These are phyloP conservation scores for Fragum fragum DNA, from an alignment of 2,888 invertebrate genomes.

Conservation along the genomic window DNA sequence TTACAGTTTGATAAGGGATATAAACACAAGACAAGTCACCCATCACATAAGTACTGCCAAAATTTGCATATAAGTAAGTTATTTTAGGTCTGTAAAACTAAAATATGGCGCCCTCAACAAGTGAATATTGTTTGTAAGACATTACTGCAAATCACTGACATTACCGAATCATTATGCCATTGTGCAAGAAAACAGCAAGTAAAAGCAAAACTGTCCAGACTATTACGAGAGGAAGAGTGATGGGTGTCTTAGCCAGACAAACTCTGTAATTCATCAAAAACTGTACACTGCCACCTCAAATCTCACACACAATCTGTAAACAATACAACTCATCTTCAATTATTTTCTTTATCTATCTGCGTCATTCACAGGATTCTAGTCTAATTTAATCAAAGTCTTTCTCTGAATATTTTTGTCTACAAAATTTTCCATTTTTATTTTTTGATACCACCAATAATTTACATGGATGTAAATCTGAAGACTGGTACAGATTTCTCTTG, in stretches of 20 bases:
- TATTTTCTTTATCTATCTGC: conserved; percentile 34
- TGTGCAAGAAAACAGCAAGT: no score
- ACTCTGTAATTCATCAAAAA: conserved; percentile 41
- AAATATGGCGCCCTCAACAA: no score
- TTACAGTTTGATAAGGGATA: no score
- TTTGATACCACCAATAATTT: neutral
- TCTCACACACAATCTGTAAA: conserved; percentile 43
- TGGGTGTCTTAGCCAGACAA: conserved; percentile 32
- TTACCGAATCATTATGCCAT: no score
- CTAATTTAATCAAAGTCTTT: conserved; percentile 18
- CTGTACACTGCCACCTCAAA: conserved; percentile 39
- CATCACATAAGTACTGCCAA: no score
- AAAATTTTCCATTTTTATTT: neutral
- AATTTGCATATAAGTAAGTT: no score
- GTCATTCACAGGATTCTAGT: conserved; percentile 18
- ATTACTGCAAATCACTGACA: no score
- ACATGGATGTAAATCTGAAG: no score
- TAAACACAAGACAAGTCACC: no score
- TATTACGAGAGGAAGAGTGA: conserved; percentile 28
- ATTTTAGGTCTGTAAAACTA: no score
- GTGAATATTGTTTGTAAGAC: no score
- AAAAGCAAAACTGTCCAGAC: conserved; percentile 5
- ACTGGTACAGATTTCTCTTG: no score
- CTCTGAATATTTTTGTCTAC: conserved; percentile 1
- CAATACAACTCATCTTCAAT: conserved; percentile 35